Evolutionary conservation across 2,888 invertebrate species (phyloP), one percentile per base, ranked within the genome.

Genomic region (Caenorhabditis sp.): DNA sequence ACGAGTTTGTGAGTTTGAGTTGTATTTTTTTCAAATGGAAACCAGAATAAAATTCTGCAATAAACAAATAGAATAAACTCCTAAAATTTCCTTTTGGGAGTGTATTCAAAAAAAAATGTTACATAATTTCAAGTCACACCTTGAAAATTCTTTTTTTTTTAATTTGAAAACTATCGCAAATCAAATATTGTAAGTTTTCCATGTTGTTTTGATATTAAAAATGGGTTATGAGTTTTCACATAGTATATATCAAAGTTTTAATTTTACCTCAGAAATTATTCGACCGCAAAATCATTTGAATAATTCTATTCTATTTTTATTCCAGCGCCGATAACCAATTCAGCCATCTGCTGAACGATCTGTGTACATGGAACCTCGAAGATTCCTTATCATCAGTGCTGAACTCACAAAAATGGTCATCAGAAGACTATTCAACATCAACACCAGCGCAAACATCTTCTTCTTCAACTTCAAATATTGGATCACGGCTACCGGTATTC

Each of bases 401-500:
- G 54, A 31, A 53, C 5, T 31, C 59, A 14, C 43, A 65, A 17
- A 69, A 63, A 63, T 69, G 69, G 73, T 62, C 59, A 12, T 49
- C 36, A 10, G 36, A 36, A 20, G 62, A 36, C 23, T 12, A 25
- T 14, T 36, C 60, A 49, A 20, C 38, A 31, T n/a, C 65, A 20
- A 59, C 56, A 27, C 25, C n/a, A 14, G 2, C 26, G n/a, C 10
- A 12, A 2, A 58, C 31, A 31, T 31, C 57, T 2, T 26, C 56
- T 14, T 26, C 56, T 17, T 12, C 60, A n/a, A 25, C 52, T 26
- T 21, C 68, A 12, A 58, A 57, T 5, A 53, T 27, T 1, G 21
- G 61, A 25, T 76, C 57, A 21, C 67, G 82, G 61, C 69, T 82
- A 50, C 82, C 82, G 7, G 82, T 82, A 1, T 82, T 82, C 64